Percentiles rank a stretch among this genome's conserved stretches.
Conservation (phyloP, 2,113 vertebrate genomes). For the Eolophus roseicapilla region DNA sequence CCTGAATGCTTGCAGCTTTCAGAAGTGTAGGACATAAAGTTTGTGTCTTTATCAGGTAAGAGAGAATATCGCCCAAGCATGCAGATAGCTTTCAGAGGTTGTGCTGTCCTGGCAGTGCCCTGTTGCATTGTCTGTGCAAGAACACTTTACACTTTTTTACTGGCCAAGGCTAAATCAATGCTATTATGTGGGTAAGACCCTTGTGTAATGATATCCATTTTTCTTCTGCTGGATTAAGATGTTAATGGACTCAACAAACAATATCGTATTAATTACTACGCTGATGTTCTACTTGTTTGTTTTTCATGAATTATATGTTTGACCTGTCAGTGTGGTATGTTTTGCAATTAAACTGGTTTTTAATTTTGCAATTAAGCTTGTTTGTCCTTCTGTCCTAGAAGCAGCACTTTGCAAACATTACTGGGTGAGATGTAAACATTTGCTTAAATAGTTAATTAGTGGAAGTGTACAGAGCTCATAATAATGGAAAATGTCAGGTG, state of each 20-base stretch:
- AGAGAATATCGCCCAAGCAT: neutral
- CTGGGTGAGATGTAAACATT: neutral
- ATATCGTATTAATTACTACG: neutral
- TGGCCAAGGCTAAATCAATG: neutral
- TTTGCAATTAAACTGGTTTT: neutral
- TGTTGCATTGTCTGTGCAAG: neutral
- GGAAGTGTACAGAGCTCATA: neutral
- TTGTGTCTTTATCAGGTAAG: neutral
- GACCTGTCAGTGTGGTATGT: neutral
- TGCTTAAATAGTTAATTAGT: neutral
- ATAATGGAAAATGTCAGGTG: neutral
- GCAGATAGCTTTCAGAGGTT: neutral
- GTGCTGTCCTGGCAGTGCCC: neutral
- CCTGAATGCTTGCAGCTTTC: neutral
- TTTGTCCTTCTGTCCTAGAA: neutral
- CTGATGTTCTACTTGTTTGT: neutral
- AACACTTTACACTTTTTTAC: neutral
- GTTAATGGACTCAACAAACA: neutral
- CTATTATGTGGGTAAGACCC: neutral
- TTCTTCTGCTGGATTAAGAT: neutral
- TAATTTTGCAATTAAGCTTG: neutral
- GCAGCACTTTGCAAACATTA: neutral
- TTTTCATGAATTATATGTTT: neutral
- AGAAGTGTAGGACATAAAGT: fast-evolving
- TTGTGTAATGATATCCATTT: neutral